Percentiles rank a stretch among this genome's conserved stretches.
These are phyloP conservation scores for Alca torda DNA, from an alignment of 2,797 vertebrate genomes.

Conservation along the genomic window DNA sequence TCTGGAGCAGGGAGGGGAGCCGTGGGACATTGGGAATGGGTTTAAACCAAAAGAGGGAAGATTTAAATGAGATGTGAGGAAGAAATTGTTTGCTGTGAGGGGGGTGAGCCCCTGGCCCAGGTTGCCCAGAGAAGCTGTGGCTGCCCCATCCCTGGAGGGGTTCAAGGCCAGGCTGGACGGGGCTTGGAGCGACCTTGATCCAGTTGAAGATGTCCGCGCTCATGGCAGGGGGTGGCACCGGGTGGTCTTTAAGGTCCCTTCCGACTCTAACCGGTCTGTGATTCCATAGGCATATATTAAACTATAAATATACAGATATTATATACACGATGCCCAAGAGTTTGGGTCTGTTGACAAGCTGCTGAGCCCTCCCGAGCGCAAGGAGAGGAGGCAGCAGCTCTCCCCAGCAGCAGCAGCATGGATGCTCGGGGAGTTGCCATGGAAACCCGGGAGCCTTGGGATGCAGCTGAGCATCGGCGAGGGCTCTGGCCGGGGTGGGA, in stretches of 20 bases:
- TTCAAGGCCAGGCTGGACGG: too few species aligned
- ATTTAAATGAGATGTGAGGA: too few species aligned
- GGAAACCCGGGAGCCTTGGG: neutral
- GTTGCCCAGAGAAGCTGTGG: too few species aligned
- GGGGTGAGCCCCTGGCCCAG: too few species aligned
- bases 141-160: too few species aligned
- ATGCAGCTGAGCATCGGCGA: neutral
- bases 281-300: neutral
- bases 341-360: neutral
- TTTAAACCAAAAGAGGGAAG: too few species aligned
- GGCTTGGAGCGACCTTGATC: too few species aligned
- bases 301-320: neutral
- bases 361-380: neutral
- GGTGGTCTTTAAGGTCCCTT: neutral
- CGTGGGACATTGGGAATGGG: too few species aligned
- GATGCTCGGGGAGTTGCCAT: neutral
- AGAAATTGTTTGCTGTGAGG: too few species aligned
- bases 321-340: too few species aligned
- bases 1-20: too few species aligned
- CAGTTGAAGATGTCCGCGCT: too few species aligned
- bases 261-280: neutral
- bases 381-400: neutral
- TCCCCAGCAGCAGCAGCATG: neutral
- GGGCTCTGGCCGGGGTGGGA: neutral
- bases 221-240: neutral